Percentiles rank a stretch among this genome's conserved stretches.
Evolutionary conservation across 2,113 vertebrate species (phyloP).

Genomic region (Loxodonta africana): DNA sequence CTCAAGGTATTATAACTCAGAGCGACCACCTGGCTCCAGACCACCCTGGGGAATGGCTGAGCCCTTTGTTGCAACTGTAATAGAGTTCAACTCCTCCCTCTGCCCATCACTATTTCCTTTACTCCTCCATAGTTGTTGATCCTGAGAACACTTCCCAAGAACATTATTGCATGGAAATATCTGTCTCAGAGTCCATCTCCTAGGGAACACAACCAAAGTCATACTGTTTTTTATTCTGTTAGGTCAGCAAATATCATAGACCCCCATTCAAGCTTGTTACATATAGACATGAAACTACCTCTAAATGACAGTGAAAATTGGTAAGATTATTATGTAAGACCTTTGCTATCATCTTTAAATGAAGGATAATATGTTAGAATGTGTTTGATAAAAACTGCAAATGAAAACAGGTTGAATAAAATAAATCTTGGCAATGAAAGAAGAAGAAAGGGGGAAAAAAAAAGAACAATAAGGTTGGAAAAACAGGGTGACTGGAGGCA

Average conservation of each 20-base stretch:
- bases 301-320: neutral
- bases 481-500: no score
- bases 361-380: neutral
- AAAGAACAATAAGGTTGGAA: no score
- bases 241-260: neutral
- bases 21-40: neutral
- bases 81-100: neutral
- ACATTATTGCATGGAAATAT: neutral
- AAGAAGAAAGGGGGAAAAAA: neutral
- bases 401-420: neutral
- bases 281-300: neutral
- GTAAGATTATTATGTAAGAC: neutral
- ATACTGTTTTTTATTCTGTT: neutral
- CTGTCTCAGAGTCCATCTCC: neutral
- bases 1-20: neutral
- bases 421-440: neutral
- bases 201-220: neutral
- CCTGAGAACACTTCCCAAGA: neutral
- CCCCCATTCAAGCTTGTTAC: neutral
- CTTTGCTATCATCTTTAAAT: neutral
- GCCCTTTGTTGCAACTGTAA: neutral
- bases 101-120: neutral
- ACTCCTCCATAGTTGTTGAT: neutral
- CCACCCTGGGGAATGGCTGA: neutral
- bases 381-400: neutral